Evolutionary conservation across 2,797 vertebrate genomes (phyloP).

Genomic region (Coracias cyanogaster): DNA sequence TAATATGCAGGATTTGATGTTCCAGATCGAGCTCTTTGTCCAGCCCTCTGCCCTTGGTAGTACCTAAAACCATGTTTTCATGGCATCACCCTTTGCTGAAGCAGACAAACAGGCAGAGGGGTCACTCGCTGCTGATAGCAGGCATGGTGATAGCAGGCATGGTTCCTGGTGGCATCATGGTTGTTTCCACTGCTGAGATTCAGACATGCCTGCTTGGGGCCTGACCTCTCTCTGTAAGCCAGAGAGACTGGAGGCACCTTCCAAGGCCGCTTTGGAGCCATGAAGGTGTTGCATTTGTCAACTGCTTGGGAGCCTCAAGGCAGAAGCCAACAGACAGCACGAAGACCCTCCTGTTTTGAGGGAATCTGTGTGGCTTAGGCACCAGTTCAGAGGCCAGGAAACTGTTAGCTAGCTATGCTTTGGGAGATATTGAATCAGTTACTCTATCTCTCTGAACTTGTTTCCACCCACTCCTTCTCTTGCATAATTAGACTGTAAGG

Average conservation of each 20-base stretch:
- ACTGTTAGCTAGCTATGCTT: background rate
- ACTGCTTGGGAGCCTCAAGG: background rate
- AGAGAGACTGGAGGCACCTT: fast-evolving
- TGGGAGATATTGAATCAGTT: background rate
- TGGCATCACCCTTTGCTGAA: background rate
- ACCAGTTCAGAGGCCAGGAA: background rate
- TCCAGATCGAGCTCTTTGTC: background rate
- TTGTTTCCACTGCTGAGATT: background rate
- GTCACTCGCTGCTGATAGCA: fast-evolving
- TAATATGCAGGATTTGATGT: background rate
- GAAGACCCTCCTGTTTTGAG: background rate
- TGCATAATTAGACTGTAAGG: conserved; percentile 39
- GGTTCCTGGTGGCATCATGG: background rate
- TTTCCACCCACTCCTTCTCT: conserved; percentile 62
- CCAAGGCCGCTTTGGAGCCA: background rate
- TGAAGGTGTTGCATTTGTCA: background rate
- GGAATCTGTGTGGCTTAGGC: background rate
- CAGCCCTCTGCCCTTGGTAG: background rate
- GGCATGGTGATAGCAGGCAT: background rate
- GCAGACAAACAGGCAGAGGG: background rate
- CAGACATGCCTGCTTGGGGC: background rate
- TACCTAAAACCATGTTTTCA: background rate
- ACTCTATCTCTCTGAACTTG: conserved; percentile 48
- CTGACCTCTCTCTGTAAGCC: background rate
- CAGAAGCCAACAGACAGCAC: background rate